Conservation (phyloP, 2,797 vertebrate genomes). For the Silurus aristotelis region DNA sequence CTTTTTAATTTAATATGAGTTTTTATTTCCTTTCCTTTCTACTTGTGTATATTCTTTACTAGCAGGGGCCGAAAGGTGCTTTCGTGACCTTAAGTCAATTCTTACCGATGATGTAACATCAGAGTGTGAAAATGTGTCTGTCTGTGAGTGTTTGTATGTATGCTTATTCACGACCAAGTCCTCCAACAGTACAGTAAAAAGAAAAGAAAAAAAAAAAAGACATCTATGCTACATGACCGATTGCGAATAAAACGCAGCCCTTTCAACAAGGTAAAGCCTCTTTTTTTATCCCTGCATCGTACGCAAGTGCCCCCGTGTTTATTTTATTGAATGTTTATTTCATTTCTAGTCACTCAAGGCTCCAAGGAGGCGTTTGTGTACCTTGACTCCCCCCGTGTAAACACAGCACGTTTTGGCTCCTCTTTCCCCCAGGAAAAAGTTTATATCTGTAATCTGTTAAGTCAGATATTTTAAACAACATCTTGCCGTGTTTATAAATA, state of each 20-base stretch:
- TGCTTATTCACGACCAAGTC: slow-evolving; percentile 39
- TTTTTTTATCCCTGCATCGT: slow-evolving; percentile 38
- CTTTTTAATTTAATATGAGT: background rate
- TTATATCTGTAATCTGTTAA: slow-evolving; percentile 81
- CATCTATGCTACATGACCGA: background rate
- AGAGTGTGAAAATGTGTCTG: background rate
- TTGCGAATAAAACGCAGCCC: slow-evolving; percentile 15
- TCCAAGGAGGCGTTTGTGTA: slow-evolving; percentile 57
- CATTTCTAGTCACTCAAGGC: slow-evolving; percentile 73
- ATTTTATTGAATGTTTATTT: slow-evolving; percentile 82
- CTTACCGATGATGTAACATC: slow-evolving; percentile 34
- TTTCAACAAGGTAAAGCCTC: slow-evolving; percentile 44
- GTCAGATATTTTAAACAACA: slow-evolving; percentile 81
- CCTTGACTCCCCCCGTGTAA: slow-evolving; percentile 66
- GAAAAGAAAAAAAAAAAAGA: background rate
- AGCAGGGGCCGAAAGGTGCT: slow-evolving; percentile 42
- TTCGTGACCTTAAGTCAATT: slow-evolving; percentile 30
- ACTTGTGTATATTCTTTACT: slow-evolving; percentile 53
- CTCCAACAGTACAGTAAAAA: slow-evolving; percentile 40
- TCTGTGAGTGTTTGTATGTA: background rate
- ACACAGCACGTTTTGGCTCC: slow-evolving; percentile 71
- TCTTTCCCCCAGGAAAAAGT: slow-evolving; percentile 74
- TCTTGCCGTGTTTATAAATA: slow-evolving; percentile 79
- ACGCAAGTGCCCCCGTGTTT: slow-evolving; percentile 68
- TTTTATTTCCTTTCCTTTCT: background rate